Conservation (phyloP, 1,140 invertebrate genomes). For the Solen grandis region DNA sequence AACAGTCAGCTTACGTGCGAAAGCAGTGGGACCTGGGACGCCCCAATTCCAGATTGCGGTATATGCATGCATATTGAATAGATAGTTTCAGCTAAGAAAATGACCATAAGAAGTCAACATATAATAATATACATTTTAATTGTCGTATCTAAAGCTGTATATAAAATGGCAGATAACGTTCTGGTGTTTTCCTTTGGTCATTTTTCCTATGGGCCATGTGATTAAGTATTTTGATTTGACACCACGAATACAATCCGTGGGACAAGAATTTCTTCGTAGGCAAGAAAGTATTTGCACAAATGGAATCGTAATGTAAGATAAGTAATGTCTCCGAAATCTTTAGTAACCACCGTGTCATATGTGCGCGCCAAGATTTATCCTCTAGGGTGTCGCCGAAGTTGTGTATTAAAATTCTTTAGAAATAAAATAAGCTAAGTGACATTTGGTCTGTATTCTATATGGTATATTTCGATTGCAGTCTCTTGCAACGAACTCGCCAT, state of each 20-base stretch:
- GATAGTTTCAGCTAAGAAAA: too few relatives aligned
- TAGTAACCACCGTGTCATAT: not conserved
- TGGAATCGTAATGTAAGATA: not conserved
- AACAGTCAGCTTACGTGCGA: not conserved
- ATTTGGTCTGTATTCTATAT: not conserved
- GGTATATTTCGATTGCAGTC: slow-evolving; percentile 1
- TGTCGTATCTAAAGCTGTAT: not conserved
- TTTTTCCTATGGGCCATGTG: not conserved
- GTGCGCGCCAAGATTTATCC: not conserved
- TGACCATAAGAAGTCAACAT: too few relatives aligned
- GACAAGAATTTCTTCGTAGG: too few relatives aligned
- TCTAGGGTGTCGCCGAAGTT: not conserved
- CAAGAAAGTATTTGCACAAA: not conserved
- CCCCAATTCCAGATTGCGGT: slow-evolving; percentile 22
- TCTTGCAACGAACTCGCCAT: not conserved
- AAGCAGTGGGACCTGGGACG: slow-evolving; percentile 14
- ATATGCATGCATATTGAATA: too few relatives aligned
- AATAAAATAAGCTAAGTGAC: not conserved
- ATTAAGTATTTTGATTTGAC: not conserved
- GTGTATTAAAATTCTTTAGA: not conserved
- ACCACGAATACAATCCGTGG: not conserved
- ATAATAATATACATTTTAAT: not conserved
- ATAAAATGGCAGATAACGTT: not conserved
- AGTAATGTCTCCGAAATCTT: not conserved
- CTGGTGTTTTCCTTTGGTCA: too few relatives aligned